Evolutionary conservation across 2,797 vertebrate genomes (phyloP).

Genomic region (Eleutherodactylus coqui): DNA sequence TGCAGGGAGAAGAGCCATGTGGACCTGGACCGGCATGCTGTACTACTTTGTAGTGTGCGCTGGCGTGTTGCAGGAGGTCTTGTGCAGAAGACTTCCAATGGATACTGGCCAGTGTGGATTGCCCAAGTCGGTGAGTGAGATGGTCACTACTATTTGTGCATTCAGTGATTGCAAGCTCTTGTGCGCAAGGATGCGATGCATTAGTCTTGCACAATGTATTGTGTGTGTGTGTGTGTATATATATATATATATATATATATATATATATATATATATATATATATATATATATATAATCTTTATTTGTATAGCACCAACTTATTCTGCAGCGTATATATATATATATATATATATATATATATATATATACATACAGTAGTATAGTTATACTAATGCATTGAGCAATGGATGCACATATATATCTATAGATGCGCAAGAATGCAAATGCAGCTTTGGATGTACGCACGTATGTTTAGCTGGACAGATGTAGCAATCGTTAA

Average conservation of each 20-base stretch:
- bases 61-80: conserved; percentile 73
- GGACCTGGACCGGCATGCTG: conserved; percentile 77
- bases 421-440: too few species aligned
- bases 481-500: too few species aligned
- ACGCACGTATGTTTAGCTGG: not conserved
- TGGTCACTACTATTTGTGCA: not conserved
- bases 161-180: conserved; percentile 5
- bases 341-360: too few species aligned
- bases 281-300: too few species aligned
- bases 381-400: too few species aligned
- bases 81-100: conserved; percentile 78
- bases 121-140: conserved; percentile 85
- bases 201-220: too few species aligned
- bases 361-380: too few species aligned
- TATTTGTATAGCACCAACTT: too few species aligned
- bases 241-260: not conserved
- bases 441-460: not conserved
- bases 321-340: too few species aligned
- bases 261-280: not conserved
- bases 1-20: conserved; percentile 76
- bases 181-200: not conserved
- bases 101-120: conserved; percentile 82
- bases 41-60: conserved; percentile 80
- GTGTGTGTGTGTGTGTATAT: not conserved
- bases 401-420: too few species aligned